Percentiles rank a stretch among this genome's conserved stretches.
Conservation (phyloP, 2,113 vertebrate species). For the Etheostoma cragini region DNA sequence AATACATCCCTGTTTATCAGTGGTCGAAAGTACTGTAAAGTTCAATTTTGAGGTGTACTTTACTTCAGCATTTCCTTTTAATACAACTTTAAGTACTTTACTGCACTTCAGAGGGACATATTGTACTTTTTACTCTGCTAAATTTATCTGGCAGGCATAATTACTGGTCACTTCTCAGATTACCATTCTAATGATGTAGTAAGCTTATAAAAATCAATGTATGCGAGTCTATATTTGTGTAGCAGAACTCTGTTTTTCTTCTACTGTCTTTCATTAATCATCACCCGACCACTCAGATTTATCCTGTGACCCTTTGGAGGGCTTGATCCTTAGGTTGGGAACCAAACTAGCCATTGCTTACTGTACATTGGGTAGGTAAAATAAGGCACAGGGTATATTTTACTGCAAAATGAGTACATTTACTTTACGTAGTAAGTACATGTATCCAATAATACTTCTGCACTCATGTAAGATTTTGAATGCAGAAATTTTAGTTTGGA, state of each 20-base stretch:
- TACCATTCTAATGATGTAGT: no score
- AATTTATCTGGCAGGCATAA: neutral
- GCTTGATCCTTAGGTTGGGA: neutral
- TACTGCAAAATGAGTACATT: no score
- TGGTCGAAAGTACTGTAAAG: neutral
- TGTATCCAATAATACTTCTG: neutral
- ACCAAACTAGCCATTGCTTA: no score
- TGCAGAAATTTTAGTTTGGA: neutral
- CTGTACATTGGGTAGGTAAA: no score
- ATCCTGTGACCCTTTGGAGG: neutral
- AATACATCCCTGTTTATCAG: neutral
- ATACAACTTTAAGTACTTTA: neutral
- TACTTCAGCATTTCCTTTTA: no score
- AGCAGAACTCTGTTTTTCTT: no score
- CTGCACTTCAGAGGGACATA: neutral
- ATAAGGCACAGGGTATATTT: no score
- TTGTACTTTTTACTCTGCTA: neutral
- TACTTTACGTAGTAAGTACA: neutral
- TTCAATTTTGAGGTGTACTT: neutral
- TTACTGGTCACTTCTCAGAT: neutral
- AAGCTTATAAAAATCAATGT: neutral
- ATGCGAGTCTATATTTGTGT: neutral
- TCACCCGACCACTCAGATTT: neutral
- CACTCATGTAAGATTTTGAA: neutral
- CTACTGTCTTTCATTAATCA: no score